Base-by-base conservation (phyloP, 2,888 invertebrate species). In the Helobdella robusta region DNA sequence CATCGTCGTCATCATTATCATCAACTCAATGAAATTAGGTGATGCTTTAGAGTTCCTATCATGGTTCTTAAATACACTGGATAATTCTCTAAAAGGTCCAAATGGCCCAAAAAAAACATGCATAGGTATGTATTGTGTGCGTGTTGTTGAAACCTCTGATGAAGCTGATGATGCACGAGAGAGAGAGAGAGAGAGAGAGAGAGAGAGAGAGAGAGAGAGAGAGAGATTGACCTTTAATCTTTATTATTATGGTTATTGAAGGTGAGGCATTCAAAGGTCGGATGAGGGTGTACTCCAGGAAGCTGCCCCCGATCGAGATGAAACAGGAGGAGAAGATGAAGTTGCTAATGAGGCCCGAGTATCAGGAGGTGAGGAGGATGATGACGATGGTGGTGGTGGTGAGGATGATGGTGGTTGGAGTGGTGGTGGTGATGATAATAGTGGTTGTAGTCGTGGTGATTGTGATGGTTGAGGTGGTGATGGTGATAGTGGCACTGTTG, bases 21-120 rank as follows among this genome's bases (percentile, higher is more conserved):
- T 40, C 44, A 40, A 11, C n/a, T 40, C n/a, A n/a, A 40, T 11
- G 15, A 40, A 40, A 73, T 20, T 72, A 89, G 90, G 95, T 73
- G 97, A 99, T 82, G 93, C 97, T 0, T 89, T 97, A 67, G 93
- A 95, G 76, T 98, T 98, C 78, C 82, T 99, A 66, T 94, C 93
- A 0, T 99, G 98, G 97, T 91, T 99, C 77, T 82, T 99, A 54
- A 98, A 98, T 79, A 90, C 94, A 0, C 82, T 98, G 36, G 98
- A 99, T 77, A 83, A 89, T 72, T 92, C 95, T 0, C 82, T 99
- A 66, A 95, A 95, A 28, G 78, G 78, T 8, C 90, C 87, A 0
- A 91, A 92, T 77, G 80, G 80, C 70, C 32, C 56, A 1, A 56
- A 56, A 32, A 56, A 3, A 2, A 56, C 28, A 5, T 30, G 25